Percentiles rank a stretch among this genome's conserved stretches.
Conservation (phyloP, 2,797 vertebrate species). For the Pipistrellus kuhlii region DNA sequence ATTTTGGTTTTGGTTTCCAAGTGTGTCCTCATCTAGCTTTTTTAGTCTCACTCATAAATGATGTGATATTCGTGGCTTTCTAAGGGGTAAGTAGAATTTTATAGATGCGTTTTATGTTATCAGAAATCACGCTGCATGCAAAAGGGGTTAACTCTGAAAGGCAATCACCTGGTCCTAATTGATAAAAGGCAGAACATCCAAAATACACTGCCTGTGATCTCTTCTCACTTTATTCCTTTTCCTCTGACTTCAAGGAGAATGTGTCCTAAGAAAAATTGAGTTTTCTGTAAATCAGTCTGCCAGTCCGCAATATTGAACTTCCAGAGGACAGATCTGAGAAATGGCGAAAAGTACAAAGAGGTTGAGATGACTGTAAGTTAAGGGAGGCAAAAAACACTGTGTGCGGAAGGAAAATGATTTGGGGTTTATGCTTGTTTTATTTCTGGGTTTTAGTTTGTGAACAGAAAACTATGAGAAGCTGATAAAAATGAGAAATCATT, state of each 20-base stretch:
- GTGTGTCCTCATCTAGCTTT: slow-evolving; percentile 12
- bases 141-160: slow-evolving; percentile 9
- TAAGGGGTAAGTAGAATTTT: neutral
- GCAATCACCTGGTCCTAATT: slow-evolving; percentile 45
- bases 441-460: slow-evolving; percentile 46
- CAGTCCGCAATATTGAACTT: slow-evolving; percentile 11
- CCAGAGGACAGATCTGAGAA: slow-evolving; percentile 20
- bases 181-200: slow-evolving; percentile 59
- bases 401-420: slow-evolving; percentile 29
- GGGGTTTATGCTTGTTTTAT: slow-evolving; percentile 15
- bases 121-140: neutral
- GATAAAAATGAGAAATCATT: slow-evolving; percentile 33
- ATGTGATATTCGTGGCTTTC: slow-evolving; percentile 17
- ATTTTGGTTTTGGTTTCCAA: slow-evolving; percentile 47
- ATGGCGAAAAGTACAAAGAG: slow-evolving; percentile 40
- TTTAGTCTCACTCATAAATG: neutral
- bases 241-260: slow-evolving; percentile 31
- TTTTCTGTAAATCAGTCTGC: slow-evolving; percentile 56
- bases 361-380: neutral
- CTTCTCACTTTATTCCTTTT: neutral
- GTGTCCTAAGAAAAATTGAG: neutral
- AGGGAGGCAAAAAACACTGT: neutral
- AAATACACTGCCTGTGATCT: slow-evolving; percentile 45
- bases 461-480: slow-evolving; percentile 36
- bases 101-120: slow-evolving; percentile 43